Evolutionary conservation across 53 echinoderm and acorn worm genomes (phyloP).

Genomic region (Echinarachnius parma): DNA sequence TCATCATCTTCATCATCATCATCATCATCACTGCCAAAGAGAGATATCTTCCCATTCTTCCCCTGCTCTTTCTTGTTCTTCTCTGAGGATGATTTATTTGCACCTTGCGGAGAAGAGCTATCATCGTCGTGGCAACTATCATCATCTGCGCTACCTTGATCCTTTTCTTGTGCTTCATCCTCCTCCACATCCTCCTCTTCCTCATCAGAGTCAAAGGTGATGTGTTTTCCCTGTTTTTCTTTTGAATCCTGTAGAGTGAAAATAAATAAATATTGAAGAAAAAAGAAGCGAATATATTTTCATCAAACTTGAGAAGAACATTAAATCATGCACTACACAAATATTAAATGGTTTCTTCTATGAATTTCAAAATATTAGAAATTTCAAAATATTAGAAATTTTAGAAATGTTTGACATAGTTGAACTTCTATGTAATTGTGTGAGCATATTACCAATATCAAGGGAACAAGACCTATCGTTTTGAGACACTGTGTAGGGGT

Average conservation of each 20-base stretch:
- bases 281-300: too few relatives aligned
- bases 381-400: too few relatives aligned
- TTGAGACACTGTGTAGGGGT: too few relatives aligned
- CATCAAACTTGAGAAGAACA: too few relatives aligned
- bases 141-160: neutral
- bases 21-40: slow-evolving; percentile 21
- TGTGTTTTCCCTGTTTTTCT: slow-evolving; percentile 52
- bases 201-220: slow-evolving; percentile 78
- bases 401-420: too few relatives aligned
- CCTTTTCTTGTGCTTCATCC: slow-evolving; percentile 7
- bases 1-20: neutral
- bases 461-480: too few relatives aligned
- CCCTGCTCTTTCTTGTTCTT: too few relatives aligned
- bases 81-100: neutral
- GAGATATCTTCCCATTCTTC: slow-evolving; percentile 1
- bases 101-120: neutral
- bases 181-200: slow-evolving; percentile 14
- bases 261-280: neutral
- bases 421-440: too few relatives aligned
- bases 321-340: too few relatives aligned
- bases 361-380: too few relatives aligned
- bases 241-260: slow-evolving; percentile 71
- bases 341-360: too few relatives aligned
- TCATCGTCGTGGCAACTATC: slow-evolving; percentile 10
- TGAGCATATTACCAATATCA: too few relatives aligned